Evolutionary conservation across 2,888 invertebrate genomes (phyloP).

Genomic region (Drosophila aldrichi): DNA sequence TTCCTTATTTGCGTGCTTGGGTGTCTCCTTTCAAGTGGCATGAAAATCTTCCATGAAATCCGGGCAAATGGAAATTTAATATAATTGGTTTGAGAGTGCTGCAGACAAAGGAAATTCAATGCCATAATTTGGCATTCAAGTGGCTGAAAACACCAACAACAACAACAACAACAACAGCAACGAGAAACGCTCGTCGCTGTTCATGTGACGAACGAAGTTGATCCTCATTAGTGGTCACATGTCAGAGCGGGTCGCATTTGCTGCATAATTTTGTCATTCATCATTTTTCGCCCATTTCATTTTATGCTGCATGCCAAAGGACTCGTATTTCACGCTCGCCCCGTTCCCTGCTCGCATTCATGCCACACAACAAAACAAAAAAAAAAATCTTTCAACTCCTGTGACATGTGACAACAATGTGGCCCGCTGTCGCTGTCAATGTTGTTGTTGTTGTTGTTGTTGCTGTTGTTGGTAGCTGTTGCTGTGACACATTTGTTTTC

Average conservation of each 20-base stretch:
- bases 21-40: constrained; percentile 40
- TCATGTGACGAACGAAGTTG: constrained; percentile 54
- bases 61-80: constrained; percentile 53
- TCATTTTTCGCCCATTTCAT: constrained; percentile 78
- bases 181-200: constrained; percentile 8
- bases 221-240: constrained; percentile 81
- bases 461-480: constrained; percentile 32
- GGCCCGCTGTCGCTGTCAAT: constrained; percentile 70
- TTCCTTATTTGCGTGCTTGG: constrained; percentile 36
- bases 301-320: constrained; percentile 67
- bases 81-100: constrained; percentile 29
- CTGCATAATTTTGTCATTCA: constrained; percentile 81
- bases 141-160: constrained; percentile 50
- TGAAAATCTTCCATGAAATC: constrained; percentile 21
- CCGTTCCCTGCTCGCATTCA: not conserved
- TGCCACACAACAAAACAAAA: not conserved
- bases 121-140: constrained; percentile 75
- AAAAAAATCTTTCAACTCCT: constrained; percentile 45
- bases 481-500: constrained; percentile 68
- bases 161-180: constrained; percentile 7
- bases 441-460: constrained; percentile 30
- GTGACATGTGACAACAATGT: constrained; percentile 78
- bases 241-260: constrained; percentile 74
- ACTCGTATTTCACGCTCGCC: constrained; percentile 66
- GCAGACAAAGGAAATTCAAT: constrained; percentile 58